Evolutionary conservation across 2,888 invertebrate species (phyloP).

Genomic region (Acleris sparsana): DNA sequence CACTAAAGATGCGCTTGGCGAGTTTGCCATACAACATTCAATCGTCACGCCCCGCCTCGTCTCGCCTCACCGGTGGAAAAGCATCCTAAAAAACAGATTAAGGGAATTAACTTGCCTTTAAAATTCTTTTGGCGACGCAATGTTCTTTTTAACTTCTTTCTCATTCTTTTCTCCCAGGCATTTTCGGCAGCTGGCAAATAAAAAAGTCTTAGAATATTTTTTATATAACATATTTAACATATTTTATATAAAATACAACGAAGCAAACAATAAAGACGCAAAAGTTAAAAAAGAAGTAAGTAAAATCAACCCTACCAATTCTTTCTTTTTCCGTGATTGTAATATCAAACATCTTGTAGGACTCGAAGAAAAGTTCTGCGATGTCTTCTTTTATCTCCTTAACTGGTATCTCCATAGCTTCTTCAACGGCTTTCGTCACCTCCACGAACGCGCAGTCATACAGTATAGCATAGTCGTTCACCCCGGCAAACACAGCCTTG

Average conservation of each 20-base stretch:
- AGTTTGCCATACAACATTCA: no score
- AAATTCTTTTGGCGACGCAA: slow-evolving; percentile 65
- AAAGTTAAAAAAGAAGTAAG: background rate
- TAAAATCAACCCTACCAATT: slow-evolving; percentile 52
- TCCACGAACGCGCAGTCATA: slow-evolving; percentile 74
- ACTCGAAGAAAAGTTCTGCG: slow-evolving; percentile 53
- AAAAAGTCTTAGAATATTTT: background rate
- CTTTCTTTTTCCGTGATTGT: slow-evolving; percentile 64
- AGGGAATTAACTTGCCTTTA: slow-evolving; percentile 54
- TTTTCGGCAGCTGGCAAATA: slow-evolving; percentile 63
- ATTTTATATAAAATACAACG: no score
- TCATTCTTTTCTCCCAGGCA: slow-evolving; percentile 72
- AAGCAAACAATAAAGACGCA: no score
- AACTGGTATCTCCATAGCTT: slow-evolving; percentile 75
- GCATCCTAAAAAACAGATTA: background rate
- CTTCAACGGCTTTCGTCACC: slow-evolving; percentile 62
- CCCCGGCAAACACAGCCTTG: slow-evolving; percentile 62
- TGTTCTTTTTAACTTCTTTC: slow-evolving; percentile 69
- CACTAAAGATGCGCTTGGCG: no score
- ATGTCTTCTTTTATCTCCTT: slow-evolving; percentile 64
- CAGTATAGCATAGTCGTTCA: slow-evolving; percentile 56
- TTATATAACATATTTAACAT: no score
- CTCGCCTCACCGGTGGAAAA: no score
- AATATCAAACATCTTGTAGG: slow-evolving; percentile 63
- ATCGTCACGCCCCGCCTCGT: no score